Base-by-base conservation (phyloP, 2,113 vertebrate genomes). In the Rousettus leschenaultii region DNA sequence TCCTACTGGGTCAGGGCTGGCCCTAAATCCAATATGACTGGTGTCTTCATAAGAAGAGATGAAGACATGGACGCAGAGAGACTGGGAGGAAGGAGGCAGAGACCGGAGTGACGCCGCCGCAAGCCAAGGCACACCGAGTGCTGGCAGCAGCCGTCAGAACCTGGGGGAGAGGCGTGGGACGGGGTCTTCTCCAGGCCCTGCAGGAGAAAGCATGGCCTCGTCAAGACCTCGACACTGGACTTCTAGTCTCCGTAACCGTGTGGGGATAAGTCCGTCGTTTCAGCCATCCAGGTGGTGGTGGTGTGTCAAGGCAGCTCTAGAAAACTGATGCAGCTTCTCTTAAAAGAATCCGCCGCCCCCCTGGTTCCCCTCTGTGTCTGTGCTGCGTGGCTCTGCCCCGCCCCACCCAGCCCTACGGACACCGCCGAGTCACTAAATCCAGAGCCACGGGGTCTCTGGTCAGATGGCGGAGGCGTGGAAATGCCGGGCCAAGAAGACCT, bases 121-220 rank as follows among this genome's bases (percentile, higher is more conserved):
- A 38, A 57, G 75, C 66, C 89, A 57, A 48, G 45, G 24, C n/a
- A 26, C 53, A 26, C 70, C 19, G 7, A 19, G 33, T 57, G 48
- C 16, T 21, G 38, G 45, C 7, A 0, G 55, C 57, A 10, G 1
- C 22, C 30, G 2, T 38, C 3, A 1, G 57, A 26, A n/a, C 2
- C 10, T 6, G 26, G 57, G 26, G 74, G 38, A 33, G 28, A 59
- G 19, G 5, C 75, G 6, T 3, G 63, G 80, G 19, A 3, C 57
- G 59, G 33, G 30, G 19, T 26, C 24, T 15, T 40, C 48, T 40
- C 33, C 26, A 33, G 30, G n/a, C 24, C 7, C 33, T 59, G 38
- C 26, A 9, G 8, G 61, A 86, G 61, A 33, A 10, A 82, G 35
- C 18, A 4, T 11, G 66, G 26, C 33, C 33, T n/a, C 51, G 11